Conservation (phyloP, 2,888 invertebrate genomes). For the Phasia obesa region DNA sequence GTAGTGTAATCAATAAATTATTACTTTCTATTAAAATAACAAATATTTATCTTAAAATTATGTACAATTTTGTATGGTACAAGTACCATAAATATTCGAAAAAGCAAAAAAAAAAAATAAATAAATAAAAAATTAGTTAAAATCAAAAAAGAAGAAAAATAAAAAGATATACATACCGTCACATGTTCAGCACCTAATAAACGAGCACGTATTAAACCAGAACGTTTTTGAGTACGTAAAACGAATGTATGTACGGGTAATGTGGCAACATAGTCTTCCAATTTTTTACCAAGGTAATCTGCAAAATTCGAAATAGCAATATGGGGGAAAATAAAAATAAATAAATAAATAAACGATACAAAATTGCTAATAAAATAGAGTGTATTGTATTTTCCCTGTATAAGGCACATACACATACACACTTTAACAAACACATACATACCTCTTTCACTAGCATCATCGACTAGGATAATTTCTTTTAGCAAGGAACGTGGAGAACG, state of each 20-base stretch:
- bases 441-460: slow-evolving; percentile 98
- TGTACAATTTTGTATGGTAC: too few species aligned
- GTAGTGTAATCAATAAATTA: too few species aligned
- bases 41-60: too few species aligned
- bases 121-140: background rate
- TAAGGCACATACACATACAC: background rate
- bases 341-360: slow-evolving; percentile 13
- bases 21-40: background rate
- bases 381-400: background rate
- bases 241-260: slow-evolving; percentile 94
- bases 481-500: slow-evolving; percentile 94
- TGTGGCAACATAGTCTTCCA: slow-evolving; percentile 94
- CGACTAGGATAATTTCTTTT: slow-evolving; percentile 97
- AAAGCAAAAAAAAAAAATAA: background rate
- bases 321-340: background rate
- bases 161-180: slow-evolving; percentile 87
- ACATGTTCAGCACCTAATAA: slow-evolving; percentile 96
- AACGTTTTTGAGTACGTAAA: slow-evolving; percentile 94
- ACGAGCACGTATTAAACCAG: slow-evolving; percentile 97
- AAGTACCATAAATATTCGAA: background rate
- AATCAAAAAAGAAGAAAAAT: slow-evolving; percentile 5
- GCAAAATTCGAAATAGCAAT: slow-evolving; percentile 72
- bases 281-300: slow-evolving; percentile 93
- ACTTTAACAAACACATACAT: background rate
- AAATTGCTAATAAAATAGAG: background rate